Conservation (phyloP, 2,113 vertebrate genomes). For the Beaufortia kweichowensis region DNA sequence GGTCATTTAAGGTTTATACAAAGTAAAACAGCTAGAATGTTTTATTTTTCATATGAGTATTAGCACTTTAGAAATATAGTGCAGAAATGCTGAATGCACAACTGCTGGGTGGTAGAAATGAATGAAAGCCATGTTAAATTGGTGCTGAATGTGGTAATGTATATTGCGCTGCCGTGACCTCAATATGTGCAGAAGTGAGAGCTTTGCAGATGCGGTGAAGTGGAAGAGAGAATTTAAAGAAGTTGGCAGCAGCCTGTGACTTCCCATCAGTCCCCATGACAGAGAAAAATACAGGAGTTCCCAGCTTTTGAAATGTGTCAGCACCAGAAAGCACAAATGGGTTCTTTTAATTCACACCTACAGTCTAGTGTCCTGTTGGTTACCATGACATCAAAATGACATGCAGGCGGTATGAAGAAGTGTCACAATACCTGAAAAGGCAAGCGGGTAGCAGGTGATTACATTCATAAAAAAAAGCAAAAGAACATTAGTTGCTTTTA, state of each 20-base stretch:
- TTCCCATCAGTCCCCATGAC: constrained; percentile 75
- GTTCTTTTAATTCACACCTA: neutral
- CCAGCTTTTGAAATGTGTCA: constrained; percentile 7
- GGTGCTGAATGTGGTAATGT: constrained; percentile 25
- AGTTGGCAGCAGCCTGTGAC: constrained; percentile 78
- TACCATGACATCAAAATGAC: neutral
- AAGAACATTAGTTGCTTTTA: too few species aligned
- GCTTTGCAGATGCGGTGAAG: constrained; percentile 72
- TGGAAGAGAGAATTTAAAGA: constrained; percentile 68
- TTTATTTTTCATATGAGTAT: neutral
- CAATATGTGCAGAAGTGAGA: constrained; percentile 75
- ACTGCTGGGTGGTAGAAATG: constrained; percentile 11
- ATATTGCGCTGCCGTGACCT: constrained; percentile 66
- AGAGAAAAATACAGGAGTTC: constrained; percentile 60
- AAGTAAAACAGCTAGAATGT: neutral
- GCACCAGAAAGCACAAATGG: neutral
- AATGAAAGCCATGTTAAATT: neutral
- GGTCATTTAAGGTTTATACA: neutral
- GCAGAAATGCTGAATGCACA: neutral
- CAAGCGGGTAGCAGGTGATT: too few species aligned
- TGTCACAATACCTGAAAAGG: too few species aligned
- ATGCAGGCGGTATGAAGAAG: too few species aligned
- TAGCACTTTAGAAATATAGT: neutral
- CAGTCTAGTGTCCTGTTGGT: neutral
- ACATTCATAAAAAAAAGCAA: too few species aligned